Evolutionary conservation across 1,140 invertebrate genomes (phyloP).

Genomic region (Micrasema minimum): DNA sequence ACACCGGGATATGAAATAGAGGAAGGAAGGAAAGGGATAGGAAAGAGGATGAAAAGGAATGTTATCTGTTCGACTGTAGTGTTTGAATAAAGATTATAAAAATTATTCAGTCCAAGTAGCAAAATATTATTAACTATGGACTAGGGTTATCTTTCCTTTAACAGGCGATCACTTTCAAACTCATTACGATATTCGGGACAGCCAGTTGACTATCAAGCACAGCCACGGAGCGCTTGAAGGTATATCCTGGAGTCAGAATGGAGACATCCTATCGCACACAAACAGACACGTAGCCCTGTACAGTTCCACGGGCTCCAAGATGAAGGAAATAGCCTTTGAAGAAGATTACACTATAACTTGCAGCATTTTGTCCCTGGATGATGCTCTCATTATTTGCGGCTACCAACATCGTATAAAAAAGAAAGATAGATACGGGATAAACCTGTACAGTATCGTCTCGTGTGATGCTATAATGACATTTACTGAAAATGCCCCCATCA

Average conservation of each 20-base stretch:
- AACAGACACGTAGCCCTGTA: constrained; percentile 37
- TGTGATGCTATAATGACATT: constrained; percentile 32
- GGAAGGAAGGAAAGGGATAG: too few relatives aligned
- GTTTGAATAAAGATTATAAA: too few relatives aligned
- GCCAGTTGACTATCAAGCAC: background rate
- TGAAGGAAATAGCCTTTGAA: constrained; percentile 12
- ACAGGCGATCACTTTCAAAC: constrained; percentile 25
- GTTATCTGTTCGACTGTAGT: too few relatives aligned
- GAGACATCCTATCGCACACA: constrained; percentile 36
- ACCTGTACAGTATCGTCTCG: constrained; percentile 36
- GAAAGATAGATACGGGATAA: constrained; percentile 26
- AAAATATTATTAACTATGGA: too few relatives aligned
- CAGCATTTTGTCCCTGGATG: constrained; percentile 40
- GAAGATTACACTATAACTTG: constrained; percentile 33
- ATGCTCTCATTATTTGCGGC: constrained; percentile 37
- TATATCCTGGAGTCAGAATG: constrained; percentile 34
- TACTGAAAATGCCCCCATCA: constrained; percentile 30
- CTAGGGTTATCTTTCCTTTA: constrained; percentile 9
- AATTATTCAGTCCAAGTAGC: too few relatives aligned
- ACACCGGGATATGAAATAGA: too few relatives aligned
- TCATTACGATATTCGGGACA: constrained; percentile 12
- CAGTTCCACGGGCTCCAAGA: background rate
- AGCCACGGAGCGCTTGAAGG: constrained; percentile 5
- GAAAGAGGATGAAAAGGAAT: too few relatives aligned
- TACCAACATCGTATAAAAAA: background rate